Base-by-base conservation (phyloP, 2,113 vertebrate species). In the Dryoscopus gambensis region DNA sequence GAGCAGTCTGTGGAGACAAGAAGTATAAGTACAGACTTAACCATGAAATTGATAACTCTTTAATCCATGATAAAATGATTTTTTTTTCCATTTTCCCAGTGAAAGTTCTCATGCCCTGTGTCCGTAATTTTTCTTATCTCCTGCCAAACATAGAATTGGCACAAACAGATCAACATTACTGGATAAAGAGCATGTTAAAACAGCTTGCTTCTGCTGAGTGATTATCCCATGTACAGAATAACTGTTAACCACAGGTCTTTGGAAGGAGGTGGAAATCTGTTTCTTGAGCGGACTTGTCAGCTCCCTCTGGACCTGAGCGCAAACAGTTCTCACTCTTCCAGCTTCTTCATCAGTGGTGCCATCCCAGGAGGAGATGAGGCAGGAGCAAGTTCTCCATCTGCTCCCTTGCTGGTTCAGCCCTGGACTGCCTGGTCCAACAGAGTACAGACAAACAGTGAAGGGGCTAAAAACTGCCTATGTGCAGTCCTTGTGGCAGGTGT, bases 51-150 rank as follows among this genome's bases (percentile, higher is more conserved):
- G 37, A 1, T 63, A 50, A 59, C 15, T 57, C 10, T 55, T 84
- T 23, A 80, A 53, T 50, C 18, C 25, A 63, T 31, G 11, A 57
- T 9, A 13, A 2, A 24, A 8, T 9, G 1, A 2, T 13, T 18
- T 27, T 74, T 64, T 64, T 74, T 50, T 11, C 19, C 6, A 4
- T 44, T 5, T 63, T 70, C 14, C 37, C 10, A 23, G 28, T 56
- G 60, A 7, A 75, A 83, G 6, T 50, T 77, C 13, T 79, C 5
- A 4, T 59, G 33, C 12, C 33, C 17, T 0, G 0, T 18, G 4
- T 46, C 30, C 40, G 5, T 73, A 14, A 15, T 68, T 50, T 68
- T 64, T 71, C 74, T 78, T 27, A 53, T 84, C 11, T 30, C 13
- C 35, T 84, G 35, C 12, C 59, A 70, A 53, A 87, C 13, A 0